Evolutionary conservation across 1,140 invertebrate species (phyloP), one percentile per base, ranked within the genome.

Genomic region (Ceratina australensis): DNA sequence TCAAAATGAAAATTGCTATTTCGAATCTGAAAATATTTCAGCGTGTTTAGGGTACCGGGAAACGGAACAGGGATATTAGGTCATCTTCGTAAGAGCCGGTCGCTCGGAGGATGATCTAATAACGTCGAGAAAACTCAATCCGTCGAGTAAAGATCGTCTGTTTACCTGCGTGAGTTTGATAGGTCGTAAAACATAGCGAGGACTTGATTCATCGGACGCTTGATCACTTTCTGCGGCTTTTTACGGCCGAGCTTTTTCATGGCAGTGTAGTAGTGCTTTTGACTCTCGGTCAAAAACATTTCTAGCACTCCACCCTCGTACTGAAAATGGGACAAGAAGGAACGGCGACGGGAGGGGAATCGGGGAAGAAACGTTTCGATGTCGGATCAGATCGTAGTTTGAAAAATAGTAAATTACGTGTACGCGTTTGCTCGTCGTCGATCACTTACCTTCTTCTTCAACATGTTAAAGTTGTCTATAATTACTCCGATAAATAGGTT

Each of bases 261-360:
- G 79, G 98, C 98, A 90, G 98, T 98, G 93, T 98, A 98, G 93
- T 99, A 99, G 94, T 98, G 97, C 91, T 97, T 97, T 94, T 98
- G 98, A 93, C 96, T 98, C 93, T 98, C 96, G 81, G 98, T 98
- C 87, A 99, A 94, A 94, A 98, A 98, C 96, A 98, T 98, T 94
- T 98, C 97, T 92, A 99, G 94, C 83, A 98, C 97, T 85, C 97
- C 97, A 88, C 98, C 98, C 94, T 99, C 98, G 92, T 99, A 99
- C 97, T 98, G 93, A 87, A 95, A 93, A 86, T 86, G 47, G 65
- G 64, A 94, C 93, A 84, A 85, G 47, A 67, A 57, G 20, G 80
- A 68, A 57, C 5, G 57, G 16, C 26, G n/a, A 16, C 3, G 33
- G 33, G 33, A 1, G 10, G 33, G 33, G 33, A 42, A 10, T 42